These are phyloP conservation scores for Upupa epops DNA, from an alignment of 2,113 vertebrate species.

Conservation along the genomic window DNA sequence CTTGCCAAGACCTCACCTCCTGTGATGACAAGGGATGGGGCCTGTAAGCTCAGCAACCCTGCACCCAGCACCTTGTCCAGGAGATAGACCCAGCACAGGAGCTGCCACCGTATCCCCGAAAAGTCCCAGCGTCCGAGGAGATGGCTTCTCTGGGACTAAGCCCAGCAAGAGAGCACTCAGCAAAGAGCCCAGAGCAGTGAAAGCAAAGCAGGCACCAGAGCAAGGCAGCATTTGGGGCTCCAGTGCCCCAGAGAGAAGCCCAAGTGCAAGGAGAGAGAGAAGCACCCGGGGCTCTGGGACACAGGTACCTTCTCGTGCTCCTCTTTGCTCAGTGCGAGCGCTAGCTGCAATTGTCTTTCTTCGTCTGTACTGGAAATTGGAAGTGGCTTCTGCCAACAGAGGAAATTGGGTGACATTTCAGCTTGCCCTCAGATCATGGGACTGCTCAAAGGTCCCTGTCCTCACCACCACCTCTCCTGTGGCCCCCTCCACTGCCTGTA, in stretches of 20 bases:
- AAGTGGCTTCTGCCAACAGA: constrained; percentile 76
- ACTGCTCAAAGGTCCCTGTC: neutral
- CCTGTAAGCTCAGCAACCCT: neutral
- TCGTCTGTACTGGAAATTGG: constrained; percentile 87
- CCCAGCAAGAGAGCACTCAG: neutral
- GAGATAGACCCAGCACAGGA: constrained; percentile 15
- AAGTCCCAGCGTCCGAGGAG: constrained; percentile 33
- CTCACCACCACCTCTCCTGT: neutral
- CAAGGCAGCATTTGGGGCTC: neutral
- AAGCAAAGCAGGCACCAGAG: neutral
- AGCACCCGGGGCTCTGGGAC: neutral
- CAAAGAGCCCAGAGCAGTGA: neutral
- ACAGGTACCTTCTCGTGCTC: constrained; percentile 88
- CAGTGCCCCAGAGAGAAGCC: neutral
- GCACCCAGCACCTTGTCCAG: neutral
- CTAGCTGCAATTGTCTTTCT: constrained; percentile 92
- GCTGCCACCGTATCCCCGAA: neutral
- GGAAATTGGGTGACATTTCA: constrained; percentile 66
- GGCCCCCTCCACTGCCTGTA: neutral
- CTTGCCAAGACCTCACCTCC: constrained; percentile 87
- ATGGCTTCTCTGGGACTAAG: neutral
- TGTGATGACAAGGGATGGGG: constrained; percentile 57
- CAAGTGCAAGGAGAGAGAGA: constrained; percentile 37
- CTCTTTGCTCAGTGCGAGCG: constrained; percentile 90
- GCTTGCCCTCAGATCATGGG: neutral